Conservation (phyloP, 64 coral and sea anemone genomes). For the Pocillopora verrucosa region DNA sequence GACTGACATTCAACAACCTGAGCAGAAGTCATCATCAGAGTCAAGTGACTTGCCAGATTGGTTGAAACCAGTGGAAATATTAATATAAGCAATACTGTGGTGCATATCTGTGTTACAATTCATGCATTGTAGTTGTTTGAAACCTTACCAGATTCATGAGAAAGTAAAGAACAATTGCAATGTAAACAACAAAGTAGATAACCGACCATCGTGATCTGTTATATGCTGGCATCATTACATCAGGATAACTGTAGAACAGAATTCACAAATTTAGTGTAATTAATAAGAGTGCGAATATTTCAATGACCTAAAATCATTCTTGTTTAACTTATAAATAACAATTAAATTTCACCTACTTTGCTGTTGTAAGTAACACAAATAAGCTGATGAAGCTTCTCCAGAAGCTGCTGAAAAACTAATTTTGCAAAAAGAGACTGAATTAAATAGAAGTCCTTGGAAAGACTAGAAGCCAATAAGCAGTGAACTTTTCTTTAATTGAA, state of each 20-base stretch:
- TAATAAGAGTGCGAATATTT: neutral
- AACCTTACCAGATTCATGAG: conserved; percentile 96
- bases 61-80: no score
- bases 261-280: neutral
- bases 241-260: conserved; percentile 82
- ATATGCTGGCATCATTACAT: conserved; percentile 99
- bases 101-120: no score
- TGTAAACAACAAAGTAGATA: conserved; percentile 82
- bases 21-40: no score
- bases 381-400: conserved; percentile 90
- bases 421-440: neutral
- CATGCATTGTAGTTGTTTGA: neutral
- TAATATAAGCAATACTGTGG: no score
- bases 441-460: neutral
- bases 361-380: conserved; percentile 96
- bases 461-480: no score
- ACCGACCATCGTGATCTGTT: conserved; percentile 67
- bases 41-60: no score
- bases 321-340: neutral
- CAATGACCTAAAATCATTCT: neutral
- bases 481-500: neutral
- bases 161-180: conserved; percentile 88
- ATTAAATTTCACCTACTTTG: conserved; percentile 74
- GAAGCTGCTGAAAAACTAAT: conserved; percentile 83
- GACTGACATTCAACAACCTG: no score